Evolutionary conservation across 2,888 invertebrate species (phyloP), one percentile per base, ranked within the genome.

Genomic region (Morpho helenor): DNA sequence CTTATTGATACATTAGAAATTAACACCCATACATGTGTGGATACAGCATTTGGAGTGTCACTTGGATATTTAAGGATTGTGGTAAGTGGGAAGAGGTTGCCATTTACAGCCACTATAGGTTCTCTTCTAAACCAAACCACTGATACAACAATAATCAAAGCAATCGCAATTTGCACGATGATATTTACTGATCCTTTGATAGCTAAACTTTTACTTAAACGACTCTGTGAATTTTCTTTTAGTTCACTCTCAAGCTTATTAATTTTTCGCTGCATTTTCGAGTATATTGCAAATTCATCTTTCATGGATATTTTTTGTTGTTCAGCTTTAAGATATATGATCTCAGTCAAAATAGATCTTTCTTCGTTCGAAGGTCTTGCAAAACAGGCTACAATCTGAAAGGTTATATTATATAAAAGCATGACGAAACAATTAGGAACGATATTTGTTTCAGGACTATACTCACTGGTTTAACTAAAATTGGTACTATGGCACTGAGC

Each of bases 211-310:
- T 80, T 88, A 60, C 78, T 82, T 44, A 86, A 75, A 5, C 90
- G 74, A 7, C 74, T 68, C 56, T 90, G 84, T 10, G 87, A 79
- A 47, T 74, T 75, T 43, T 87, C 84, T 70, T 88, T 86, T 41
- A 92, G 67, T 58, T 87, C 74, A 59, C 72, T 75, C 68, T 92
- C 92, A n/a, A 93, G 71, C 66, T 79, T 86, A 65, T 90, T 92
- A 23, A 93, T 92, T 76, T 84, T 91, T 48, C 93, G 79, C 71
- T 93, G 93, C 43, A 93, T 64, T 74, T 92, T 93, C 2, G 93
- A 92, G 72, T 91, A 92, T 43, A 91, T 88, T 7, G 92, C 92
- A 78, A 93, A 93, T 65, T 92, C 88, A 65, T 93, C 92, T 61
- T 92, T 92, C 82, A 93, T 92, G 7, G 91, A 91, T 59, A 92